These are phyloP conservation scores for Myocastor coypus DNA, from an alignment of 2,113 vertebrate genomes.

Conservation along the genomic window DNA sequence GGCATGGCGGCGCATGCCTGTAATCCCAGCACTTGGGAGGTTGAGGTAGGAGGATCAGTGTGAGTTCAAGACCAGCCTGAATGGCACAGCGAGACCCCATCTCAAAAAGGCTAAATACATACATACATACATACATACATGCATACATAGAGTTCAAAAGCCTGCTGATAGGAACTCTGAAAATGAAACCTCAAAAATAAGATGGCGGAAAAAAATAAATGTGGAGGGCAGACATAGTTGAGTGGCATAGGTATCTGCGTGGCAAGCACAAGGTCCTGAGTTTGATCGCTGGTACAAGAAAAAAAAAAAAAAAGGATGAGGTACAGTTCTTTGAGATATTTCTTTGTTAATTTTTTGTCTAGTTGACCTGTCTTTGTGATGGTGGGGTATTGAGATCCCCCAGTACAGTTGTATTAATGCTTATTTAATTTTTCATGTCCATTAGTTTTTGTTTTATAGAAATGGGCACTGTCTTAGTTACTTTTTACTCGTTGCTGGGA, in stretches of 20 bases:
- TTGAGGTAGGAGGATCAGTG: too few species aligned
- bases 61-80: too few species aligned
- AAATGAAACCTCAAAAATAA: conserved; percentile 18
- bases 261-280: too few species aligned
- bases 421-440: neutral
- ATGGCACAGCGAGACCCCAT: too few species aligned
- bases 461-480: neutral
- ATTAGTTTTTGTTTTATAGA: neutral
- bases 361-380: neutral
- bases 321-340: neutral
- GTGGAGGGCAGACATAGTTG: too few species aligned
- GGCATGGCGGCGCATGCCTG: too few species aligned
- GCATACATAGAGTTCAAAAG: neutral
- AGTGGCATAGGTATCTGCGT: too few species aligned
- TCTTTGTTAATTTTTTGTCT: neutral
- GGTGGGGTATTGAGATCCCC: neutral
- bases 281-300: too few species aligned
- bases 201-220: neutral
- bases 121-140: too few species aligned
- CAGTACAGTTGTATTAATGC: neutral
- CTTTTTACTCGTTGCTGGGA: too few species aligned
- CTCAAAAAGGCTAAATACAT: too few species aligned
- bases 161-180: neutral
- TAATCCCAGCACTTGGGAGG: too few species aligned
- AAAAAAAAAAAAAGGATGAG: conserved; percentile 16